Evolutionary conservation across 1,140 invertebrate species (phyloP).

Genomic region (Nymphalis io): DNA sequence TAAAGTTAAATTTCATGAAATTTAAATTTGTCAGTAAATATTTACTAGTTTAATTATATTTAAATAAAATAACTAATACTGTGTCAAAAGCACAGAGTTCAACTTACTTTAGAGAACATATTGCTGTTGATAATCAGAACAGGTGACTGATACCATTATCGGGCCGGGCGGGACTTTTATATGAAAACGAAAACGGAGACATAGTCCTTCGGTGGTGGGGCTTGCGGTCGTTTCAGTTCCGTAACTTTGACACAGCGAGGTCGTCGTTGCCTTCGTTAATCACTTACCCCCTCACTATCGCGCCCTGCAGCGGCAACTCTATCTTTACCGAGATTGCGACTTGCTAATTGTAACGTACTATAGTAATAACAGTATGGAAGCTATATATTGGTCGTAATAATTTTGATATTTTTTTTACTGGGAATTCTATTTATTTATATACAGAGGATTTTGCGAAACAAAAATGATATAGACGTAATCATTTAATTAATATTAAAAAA

Average conservation of each 20-base stretch:
- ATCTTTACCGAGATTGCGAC: slow-evolving; percentile 45
- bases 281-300: slow-evolving; percentile 41
- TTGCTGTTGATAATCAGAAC: slow-evolving; percentile 75
- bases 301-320: slow-evolving; percentile 44
- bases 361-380: background rate
- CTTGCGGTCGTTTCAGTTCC: slow-evolving; percentile 74
- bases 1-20: background rate
- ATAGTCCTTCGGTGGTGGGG: slow-evolving; percentile 70
- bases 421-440: too few species aligned
- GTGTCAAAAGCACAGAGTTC: slow-evolving; percentile 12
- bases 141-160: slow-evolving; percentile 78
- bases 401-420: background rate
- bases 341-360: slow-evolving; percentile 29
- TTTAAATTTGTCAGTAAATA: background rate
- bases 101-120: slow-evolving; percentile 79
- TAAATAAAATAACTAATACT: slow-evolving; percentile 24
- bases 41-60: background rate
- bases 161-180: slow-evolving; percentile 71
- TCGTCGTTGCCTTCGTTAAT: slow-evolving; percentile 60
- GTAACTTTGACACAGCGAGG: slow-evolving; percentile 79
- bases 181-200: slow-evolving; percentile 76
- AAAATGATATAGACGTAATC: too few species aligned
- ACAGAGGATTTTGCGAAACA: too few species aligned
- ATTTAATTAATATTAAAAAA: too few species aligned
- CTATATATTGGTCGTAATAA: background rate